A percentile compares a stretch with the other conserved stretches of the same genome.
These are phyloP conservation scores for Dryobota labecula DNA, from an alignment of 2,888 invertebrate species.

Conservation along the genomic window DNA sequence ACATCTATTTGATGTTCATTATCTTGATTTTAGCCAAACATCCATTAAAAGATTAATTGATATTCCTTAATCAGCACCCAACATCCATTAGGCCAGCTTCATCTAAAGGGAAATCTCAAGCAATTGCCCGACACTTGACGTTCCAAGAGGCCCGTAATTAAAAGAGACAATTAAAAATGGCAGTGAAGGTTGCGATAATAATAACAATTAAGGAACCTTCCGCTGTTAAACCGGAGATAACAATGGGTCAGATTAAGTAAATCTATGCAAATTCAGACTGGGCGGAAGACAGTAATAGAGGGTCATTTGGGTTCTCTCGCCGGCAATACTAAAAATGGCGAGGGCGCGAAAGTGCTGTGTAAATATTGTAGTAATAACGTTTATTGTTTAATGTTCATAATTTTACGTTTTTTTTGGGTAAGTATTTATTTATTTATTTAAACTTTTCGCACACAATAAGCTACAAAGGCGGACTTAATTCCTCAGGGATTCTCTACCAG, in stretches of 20 bases:
- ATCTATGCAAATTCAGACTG: conserved; percentile 79
- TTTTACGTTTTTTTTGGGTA: not conserved
- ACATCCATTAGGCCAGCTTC: conserved; percentile 44
- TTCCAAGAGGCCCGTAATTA: conserved; percentile 70
- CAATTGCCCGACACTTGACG: conserved; percentile 66
- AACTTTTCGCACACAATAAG: too few species aligned
- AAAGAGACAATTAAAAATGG: conserved; percentile 77
- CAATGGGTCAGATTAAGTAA: conserved; percentile 78
- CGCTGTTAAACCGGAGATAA: conserved; percentile 71
- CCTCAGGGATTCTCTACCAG: too few species aligned
- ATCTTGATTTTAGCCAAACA: conserved; percentile 32
- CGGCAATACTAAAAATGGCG: conserved; percentile 69
- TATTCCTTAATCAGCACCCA: conserved; percentile 45
- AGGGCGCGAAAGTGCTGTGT: conserved; percentile 28
- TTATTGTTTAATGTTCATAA: not conserved
- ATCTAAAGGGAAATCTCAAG: conserved; percentile 60
- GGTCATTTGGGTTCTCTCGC: conserved; percentile 73
- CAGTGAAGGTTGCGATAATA: conserved; percentile 71
- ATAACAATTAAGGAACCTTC: conserved; percentile 75
- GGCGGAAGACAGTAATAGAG: conserved; percentile 67
- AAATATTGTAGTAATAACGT: conserved; percentile 9
- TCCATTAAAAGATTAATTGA: conserved; percentile 49
- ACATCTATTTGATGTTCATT: conserved; percentile 13
- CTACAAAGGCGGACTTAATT: too few species aligned
- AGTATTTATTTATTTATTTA: too few species aligned